Conservation (phyloP, 2,113 vertebrate species). For the Platichthys stellatus region DNA sequence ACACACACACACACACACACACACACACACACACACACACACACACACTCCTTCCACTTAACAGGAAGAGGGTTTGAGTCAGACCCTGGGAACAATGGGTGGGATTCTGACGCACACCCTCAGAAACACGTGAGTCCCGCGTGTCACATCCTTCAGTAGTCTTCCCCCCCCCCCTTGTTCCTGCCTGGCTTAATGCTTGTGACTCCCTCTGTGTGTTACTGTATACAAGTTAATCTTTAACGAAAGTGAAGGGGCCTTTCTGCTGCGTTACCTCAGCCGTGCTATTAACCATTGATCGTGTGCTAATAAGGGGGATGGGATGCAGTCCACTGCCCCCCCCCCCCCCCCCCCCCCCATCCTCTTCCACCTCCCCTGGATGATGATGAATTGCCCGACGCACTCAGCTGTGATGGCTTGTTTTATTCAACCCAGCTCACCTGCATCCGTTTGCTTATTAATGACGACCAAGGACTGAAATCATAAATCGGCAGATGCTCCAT, state of each 20-base stretch:
- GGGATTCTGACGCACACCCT: conserved; percentile 10
- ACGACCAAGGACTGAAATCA: conserved; percentile 1
- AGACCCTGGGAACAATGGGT: conserved; percentile 14
- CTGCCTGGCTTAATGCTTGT: not conserved
- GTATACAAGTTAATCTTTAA: not conserved
- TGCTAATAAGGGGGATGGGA: too few species aligned
- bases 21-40: too few species aligned
- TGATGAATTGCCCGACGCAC: conserved; percentile 50
- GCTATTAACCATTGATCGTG: conserved; percentile 23
- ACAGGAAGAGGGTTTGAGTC: conserved; percentile 26
- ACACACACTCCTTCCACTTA: not conserved
- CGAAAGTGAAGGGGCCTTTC: not conserved
- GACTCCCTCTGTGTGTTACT: not conserved
- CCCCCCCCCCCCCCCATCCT: too few species aligned
- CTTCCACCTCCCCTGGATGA: not conserved
- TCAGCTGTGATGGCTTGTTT: conserved; percentile 28
- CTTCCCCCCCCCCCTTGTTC: not conserved
- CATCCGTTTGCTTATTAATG: not conserved
- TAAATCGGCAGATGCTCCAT: conserved; percentile 1
- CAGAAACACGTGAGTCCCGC: not conserved
- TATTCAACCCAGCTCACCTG: conserved; percentile 12
- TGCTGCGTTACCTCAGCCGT: not conserved
- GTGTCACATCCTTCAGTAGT: not conserved
- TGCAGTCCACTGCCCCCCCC: too few species aligned
- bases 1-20: not conserved